Base-by-base conservation (phyloP, 1,140 invertebrate genomes). In the Atta colombica region DNA sequence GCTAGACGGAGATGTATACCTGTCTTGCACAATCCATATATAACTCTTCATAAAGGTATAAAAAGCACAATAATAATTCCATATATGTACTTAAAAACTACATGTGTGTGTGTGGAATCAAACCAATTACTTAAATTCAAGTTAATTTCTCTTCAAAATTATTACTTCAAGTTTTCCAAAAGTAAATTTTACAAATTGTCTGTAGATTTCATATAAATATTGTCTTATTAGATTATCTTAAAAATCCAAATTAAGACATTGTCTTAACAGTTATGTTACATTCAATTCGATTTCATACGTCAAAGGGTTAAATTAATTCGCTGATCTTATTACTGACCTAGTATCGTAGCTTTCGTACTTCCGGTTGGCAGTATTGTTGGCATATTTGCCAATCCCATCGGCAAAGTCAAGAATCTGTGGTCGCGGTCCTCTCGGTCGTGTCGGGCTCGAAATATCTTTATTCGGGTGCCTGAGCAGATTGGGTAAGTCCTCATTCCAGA, bases 401-500 rank as follows among this genome's bases (percentile, higher is more conserved):
- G 92, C 88, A 28, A 91, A 89, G 84, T 94, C 87, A 45, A 93
- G 91, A 81, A 93, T 88, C 5, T 87, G 69, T 4, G 94, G 94
- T 60, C 94, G 91, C 18, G 90, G 91, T 28, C 93, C 91, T 58
- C 81, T 92, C n/a, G 88, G 89, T 63, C 86, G 71, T 14, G 81
- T 71, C 21, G 77, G 74, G 81, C 78, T 3, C 69, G 91, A 25
- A 72, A 92, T 72, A 90, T 95, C 90, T 92, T 93, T 72, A 86
- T 94, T 84, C 86, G 95, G 93, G 91, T 96, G 94, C 90, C 92
- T 94, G 89, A 95, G 96, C 95, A 93, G 96, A 91, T 94, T 96
- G 0, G 97, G 97, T 51, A 98, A 93, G 21, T 95, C 94, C 58
- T 97, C 96, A 89, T 97, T 97, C 97, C 97, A 98, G 91, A 97